Percentiles rank a stretch among this genome's conserved stretches.
Conservation (phyloP, 2,797 vertebrate genomes). For the Pangasius larnaudii region DNA sequence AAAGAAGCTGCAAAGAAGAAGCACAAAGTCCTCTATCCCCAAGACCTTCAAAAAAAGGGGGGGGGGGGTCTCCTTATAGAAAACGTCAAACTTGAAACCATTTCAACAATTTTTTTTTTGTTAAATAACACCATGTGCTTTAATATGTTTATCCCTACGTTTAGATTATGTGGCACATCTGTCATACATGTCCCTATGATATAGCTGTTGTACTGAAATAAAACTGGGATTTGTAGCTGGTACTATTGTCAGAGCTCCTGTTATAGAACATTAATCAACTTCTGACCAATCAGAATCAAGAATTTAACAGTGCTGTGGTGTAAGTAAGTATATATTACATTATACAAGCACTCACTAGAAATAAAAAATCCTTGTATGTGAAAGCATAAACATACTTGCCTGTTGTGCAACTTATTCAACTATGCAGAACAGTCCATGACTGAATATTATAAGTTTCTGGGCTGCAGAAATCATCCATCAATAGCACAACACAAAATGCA, state of each 20-base stretch:
- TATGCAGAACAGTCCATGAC: not conserved
- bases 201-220: not conserved
- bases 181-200: not conserved
- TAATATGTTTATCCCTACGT: not conserved
- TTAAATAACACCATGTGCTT: not conserved
- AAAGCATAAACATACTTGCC: not conserved
- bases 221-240: not conserved
- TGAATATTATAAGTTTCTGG: not conserved
- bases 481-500: constrained; percentile 3
- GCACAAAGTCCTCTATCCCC: not conserved
- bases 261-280: not conserved
- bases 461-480: not conserved
- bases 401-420: not conserved
- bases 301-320: not conserved
- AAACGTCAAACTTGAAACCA: not conserved
- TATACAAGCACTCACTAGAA: not conserved
- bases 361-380: not conserved
- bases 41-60: not conserved
- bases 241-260: not conserved
- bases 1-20: not conserved
- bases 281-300: not conserved
- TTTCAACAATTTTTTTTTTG: not conserved
- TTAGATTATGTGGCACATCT: not conserved
- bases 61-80: not conserved
- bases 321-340: not conserved